Conservation (phyloP, 2,113 vertebrate genomes). For the Seriola quinqueradiata region DNA sequence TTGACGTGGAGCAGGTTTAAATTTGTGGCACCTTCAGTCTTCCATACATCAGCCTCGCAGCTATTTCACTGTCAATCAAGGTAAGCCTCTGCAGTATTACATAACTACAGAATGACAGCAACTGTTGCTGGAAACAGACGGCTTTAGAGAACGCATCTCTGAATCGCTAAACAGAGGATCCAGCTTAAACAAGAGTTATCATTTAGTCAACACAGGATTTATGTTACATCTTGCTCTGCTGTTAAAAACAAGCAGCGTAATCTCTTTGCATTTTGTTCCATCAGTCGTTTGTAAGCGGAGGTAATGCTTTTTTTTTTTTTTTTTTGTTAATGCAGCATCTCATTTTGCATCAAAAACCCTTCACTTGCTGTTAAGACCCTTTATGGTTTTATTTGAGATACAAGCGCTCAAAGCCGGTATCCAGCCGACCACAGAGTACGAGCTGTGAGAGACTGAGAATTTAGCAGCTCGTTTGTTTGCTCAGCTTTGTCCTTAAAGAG, state of each 20-base stretch:
- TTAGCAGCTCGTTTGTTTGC: constrained; percentile 48
- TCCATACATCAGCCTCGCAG: constrained; percentile 32
- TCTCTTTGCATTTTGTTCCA: constrained; percentile 35
- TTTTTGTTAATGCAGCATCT: not conserved
- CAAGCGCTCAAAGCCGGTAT: constrained; percentile 14
- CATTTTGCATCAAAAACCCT: constrained; percentile 32
- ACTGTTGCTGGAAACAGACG: constrained; percentile 62
- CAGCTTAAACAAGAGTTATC: constrained; percentile 39
- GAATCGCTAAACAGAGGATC: constrained; percentile 31
- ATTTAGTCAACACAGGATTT: constrained; percentile 60
- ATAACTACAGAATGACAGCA: constrained; percentile 47
- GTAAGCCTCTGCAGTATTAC: constrained; percentile 63
- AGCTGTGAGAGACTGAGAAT: constrained; percentile 44
- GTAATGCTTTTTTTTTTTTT: not conserved
- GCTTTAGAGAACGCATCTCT: constrained; percentile 45
- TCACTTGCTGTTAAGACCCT: constrained; percentile 13
- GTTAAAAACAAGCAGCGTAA: constrained; percentile 33
- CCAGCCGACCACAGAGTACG: constrained; percentile 9
- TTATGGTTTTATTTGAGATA: constrained; percentile 19
- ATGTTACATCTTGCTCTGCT: constrained; percentile 26
- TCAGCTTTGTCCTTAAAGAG: constrained; percentile 86
- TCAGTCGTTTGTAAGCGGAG: constrained; percentile 20
- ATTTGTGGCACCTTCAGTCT: constrained; percentile 31
- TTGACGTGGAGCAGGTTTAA: constrained; percentile 18
- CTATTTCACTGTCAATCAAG: constrained; percentile 51